Percentiles rank a stretch among this genome's conserved stretches.
phyloP scores from a whole-genome alignment of 2,113 vertebrate species.

The Aspidoscelis tigris region DNA sequence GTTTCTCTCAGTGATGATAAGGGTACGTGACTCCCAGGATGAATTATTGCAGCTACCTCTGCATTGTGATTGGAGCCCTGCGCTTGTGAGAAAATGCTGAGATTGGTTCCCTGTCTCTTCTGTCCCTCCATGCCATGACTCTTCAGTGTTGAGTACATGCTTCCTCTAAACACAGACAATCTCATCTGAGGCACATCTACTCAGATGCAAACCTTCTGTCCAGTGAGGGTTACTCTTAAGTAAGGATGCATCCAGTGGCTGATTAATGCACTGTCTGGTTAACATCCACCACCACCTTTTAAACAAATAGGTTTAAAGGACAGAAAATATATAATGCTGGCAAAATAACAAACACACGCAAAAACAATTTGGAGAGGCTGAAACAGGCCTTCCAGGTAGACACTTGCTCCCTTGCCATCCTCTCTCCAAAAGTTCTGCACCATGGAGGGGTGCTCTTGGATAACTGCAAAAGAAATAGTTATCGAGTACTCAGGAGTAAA shows the following conservation, averaged over 20 bases:
- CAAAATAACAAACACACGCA: too few relatives aligned
- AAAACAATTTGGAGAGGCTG: too few relatives aligned
- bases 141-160: not conserved
- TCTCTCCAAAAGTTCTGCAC: too few relatives aligned
- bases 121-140: not conserved
- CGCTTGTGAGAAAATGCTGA: not conserved
- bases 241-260: not conserved
- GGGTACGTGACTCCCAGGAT: not conserved
- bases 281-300: too few relatives aligned
- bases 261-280: not conserved
- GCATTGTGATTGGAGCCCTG: not conserved
- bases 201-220: not conserved
- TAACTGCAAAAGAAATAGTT: too few relatives aligned
- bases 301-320: too few relatives aligned
- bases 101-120: not conserved
- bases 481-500: too few relatives aligned
- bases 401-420: too few relatives aligned
- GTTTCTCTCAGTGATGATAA: not conserved
- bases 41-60: not conserved
- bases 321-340: too few relatives aligned
- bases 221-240: not conserved
- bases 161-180: not conserved
- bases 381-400: too few relatives aligned
- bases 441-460: too few relatives aligned
- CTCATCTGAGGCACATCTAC: not conserved